Evolutionary conservation across 23 tunicate species (phyloP), one percentile per base, ranked within the genome.

Genomic region (Diplosoma virens): DNA sequence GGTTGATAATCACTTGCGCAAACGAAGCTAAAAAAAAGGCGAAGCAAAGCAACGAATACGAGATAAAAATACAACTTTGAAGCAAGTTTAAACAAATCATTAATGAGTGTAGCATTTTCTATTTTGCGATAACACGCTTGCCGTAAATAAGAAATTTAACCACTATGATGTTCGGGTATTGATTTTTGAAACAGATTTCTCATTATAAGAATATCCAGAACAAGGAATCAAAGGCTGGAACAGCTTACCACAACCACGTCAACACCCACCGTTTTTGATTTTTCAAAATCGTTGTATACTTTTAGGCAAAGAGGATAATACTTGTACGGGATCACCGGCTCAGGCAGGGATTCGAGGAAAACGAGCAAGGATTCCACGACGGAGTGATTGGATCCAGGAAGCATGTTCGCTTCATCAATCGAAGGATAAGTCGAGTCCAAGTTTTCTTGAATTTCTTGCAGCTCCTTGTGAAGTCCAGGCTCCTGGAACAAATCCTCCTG

Each of bases 401-500:
- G 75, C 29, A 55, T n/a, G 23, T 58, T 63, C 2, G 48, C 28
- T 3, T 61, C 60, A 30, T 56, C 34, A 7, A n/a, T 59, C 2
- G 34, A 6, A 0, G 84, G 80, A 1, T 63, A 27, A 7, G 34
- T 21, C 0, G 81, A 32, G 33, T 92, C 97, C 22, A 92, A 76
- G 26, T 29, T 14, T 33, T 92, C 87, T 36, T 92, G 84, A 52
- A 92, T 85, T 0, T 59, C 59, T 36, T 75, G 70, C 32, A 85
- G 17, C 60, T 92, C 97, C 2, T 60, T 30, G 50, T 92, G 97
- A 22, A 92, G 80, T 7, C 97, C 97, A 24, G 97, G 97, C 37
- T 85, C 80, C 59, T 81, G 92, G 78, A 92, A 92, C 2, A 92
- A 71, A 53, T 84, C 82, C 25, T 73, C 67, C 89, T 76, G 48